phyloP scores from a whole-genome alignment of 2,797 vertebrate species.

The Tenualosa thibaudeaui region DNA sequence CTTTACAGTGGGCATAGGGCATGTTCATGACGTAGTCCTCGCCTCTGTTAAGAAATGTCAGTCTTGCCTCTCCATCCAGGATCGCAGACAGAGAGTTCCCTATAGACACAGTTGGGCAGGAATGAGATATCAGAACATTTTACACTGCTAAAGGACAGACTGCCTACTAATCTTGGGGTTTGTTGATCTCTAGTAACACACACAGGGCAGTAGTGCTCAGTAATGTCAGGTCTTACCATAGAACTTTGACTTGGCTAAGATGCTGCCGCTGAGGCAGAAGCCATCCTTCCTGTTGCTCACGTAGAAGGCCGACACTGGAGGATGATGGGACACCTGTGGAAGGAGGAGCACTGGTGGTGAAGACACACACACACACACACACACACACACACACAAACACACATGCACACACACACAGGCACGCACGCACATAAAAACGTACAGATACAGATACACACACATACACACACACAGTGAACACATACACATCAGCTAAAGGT shows the following conservation, averaged over 20 bases:
- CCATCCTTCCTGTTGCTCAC: conserved; percentile 98
- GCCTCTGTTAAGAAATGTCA: conserved; percentile 92
- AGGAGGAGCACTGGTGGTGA: conserved; percentile 3
- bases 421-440: neutral
- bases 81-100: conserved; percentile 97
- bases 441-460: neutral
- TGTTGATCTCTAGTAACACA: neutral
- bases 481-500: neutral
- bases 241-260: conserved; percentile 98
- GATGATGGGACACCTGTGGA: conserved; percentile 94
- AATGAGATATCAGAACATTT: neutral
- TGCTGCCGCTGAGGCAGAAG: conserved; percentile 97
- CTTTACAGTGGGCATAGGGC: conserved; percentile 99
- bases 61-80: conserved; percentile 91
- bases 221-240: conserved; percentile 79
- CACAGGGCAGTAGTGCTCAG: neutral
- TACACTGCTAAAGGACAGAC: neutral
- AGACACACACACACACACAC: neutral
- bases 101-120: conserved; percentile 57
- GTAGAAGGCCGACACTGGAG: conserved; percentile 96
- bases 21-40: conserved; percentile 98
- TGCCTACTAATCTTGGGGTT: neutral
- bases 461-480: neutral
- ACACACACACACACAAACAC: neutral
- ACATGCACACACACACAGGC: neutral